These are phyloP conservation scores for Bombus superbus DNA, from an alignment of 1,140 invertebrate genomes.

Conservation along the genomic window DNA sequence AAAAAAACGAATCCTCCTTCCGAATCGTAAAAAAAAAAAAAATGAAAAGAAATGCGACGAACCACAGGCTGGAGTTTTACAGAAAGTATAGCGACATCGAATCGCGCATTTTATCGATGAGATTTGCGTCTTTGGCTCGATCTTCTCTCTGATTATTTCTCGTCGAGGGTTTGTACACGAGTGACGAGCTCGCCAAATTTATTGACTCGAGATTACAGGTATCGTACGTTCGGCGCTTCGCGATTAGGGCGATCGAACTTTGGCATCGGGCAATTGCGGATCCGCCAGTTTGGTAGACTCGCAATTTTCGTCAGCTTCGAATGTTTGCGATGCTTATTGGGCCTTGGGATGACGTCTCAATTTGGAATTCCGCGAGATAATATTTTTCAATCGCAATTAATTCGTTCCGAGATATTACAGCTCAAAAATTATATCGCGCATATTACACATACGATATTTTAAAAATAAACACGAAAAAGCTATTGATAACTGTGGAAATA, in stretches of 20 bases:
- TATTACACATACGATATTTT: neutral
- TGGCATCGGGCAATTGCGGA: neutral
- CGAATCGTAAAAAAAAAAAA: neutral
- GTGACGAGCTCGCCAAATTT: neutral
- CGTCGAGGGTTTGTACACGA: neutral
- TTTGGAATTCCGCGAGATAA: no score
- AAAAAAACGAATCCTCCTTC: neutral
- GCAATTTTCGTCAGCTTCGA: neutral
- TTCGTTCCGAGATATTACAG: neutral
- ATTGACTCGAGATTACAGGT: slow-evolving; percentile 20
- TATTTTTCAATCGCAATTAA: neutral
- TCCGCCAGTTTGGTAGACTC: neutral
- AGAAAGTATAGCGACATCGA: neutral
- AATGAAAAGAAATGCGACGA: neutral
- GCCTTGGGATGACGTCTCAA: neutral
- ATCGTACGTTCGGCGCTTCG: neutral
- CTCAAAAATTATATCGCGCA: neutral
- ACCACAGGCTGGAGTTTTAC: neutral
- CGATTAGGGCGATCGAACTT: slow-evolving; percentile 22
- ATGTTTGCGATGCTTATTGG: neutral
- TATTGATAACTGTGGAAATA: no score
- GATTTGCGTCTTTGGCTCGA: neutral
- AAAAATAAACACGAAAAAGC: neutral
- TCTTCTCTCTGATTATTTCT: neutral
- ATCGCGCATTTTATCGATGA: neutral